phyloP scores from a whole-genome alignment of 2,888 invertebrate species.

The Onchidella celtica region DNA sequence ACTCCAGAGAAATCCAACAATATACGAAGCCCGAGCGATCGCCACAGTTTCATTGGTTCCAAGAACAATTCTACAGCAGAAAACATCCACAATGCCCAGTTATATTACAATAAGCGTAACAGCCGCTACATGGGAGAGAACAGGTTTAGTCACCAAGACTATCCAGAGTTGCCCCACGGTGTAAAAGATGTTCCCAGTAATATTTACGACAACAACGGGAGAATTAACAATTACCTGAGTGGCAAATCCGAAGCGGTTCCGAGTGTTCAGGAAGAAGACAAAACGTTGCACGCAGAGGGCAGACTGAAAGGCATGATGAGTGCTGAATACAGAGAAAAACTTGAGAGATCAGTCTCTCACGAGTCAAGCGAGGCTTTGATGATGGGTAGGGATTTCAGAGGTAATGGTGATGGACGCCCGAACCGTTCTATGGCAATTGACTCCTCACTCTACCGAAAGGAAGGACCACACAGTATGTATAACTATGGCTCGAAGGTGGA shows the following conservation, averaged over 20 bases:
- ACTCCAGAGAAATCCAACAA: not conserved
- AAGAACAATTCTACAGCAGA: not conserved
- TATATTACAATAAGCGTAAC: not conserved
- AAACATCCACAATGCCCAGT: not conserved
- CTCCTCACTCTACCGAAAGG: slow-evolving; percentile 4
- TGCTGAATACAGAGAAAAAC: slow-evolving; percentile 9
- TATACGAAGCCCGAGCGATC: not conserved
- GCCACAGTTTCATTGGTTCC: not conserved
- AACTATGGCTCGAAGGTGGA: not conserved
- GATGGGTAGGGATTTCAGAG: not conserved
- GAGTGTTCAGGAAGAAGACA: not conserved
- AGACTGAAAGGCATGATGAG: no score
- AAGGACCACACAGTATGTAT: not conserved
- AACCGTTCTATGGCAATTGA: not conserved
- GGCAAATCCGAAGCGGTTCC: not conserved
- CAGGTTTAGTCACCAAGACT: not conserved
- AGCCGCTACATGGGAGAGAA: not conserved
- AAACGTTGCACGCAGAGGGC: not conserved
- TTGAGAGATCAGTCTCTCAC: not conserved
- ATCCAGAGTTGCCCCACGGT: not conserved
- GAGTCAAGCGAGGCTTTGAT: not conserved
- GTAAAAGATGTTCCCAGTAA: not conserved
- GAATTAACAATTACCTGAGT: not conserved
- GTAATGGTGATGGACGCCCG: not conserved
- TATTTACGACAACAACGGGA: not conserved